Conservation (phyloP, 2,113 vertebrate species). For the Pseudonaja textilis region DNA sequence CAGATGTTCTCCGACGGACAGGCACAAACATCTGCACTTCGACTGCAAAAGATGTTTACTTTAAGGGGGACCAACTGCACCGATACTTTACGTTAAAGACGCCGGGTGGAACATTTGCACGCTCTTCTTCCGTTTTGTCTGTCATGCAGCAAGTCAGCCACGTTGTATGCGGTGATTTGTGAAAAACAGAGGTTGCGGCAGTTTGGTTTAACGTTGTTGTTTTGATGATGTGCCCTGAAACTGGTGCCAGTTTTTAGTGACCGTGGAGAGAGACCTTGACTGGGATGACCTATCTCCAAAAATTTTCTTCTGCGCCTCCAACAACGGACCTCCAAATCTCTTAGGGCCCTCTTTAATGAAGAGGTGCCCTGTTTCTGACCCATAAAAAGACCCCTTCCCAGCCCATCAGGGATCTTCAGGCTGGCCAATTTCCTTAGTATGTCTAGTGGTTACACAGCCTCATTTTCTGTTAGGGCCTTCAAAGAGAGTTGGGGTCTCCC, state of each 20-base stretch:
- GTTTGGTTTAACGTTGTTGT: neutral
- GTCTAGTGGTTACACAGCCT: neutral
- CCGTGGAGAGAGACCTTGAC: neutral
- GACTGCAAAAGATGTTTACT: neutral
- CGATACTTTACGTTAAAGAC: neutral
- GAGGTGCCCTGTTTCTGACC: neutral
- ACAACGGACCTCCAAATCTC: neutral
- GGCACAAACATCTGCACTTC: neutral
- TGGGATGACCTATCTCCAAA: neutral
- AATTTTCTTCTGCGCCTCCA: neutral
- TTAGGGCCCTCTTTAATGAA: neutral
- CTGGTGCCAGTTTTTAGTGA: neutral
- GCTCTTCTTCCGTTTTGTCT: neutral
- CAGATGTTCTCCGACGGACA: neutral
- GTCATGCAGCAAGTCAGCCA: neutral
- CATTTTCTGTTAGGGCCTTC: neutral
- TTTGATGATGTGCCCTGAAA: neutral
- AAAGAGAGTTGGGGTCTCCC: neutral
- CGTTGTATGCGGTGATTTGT: neutral
- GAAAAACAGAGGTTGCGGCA: neutral
- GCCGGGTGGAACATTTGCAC: neutral
- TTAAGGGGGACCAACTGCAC: neutral
- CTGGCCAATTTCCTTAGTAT: neutral
- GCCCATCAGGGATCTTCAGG: neutral
- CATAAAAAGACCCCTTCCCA: neutral